Percentiles rank a stretch among this genome's conserved stretches.
These are phyloP conservation scores for Streptopelia turtur DNA, from an alignment of 2,797 vertebrate species.

Conservation along the genomic window DNA sequence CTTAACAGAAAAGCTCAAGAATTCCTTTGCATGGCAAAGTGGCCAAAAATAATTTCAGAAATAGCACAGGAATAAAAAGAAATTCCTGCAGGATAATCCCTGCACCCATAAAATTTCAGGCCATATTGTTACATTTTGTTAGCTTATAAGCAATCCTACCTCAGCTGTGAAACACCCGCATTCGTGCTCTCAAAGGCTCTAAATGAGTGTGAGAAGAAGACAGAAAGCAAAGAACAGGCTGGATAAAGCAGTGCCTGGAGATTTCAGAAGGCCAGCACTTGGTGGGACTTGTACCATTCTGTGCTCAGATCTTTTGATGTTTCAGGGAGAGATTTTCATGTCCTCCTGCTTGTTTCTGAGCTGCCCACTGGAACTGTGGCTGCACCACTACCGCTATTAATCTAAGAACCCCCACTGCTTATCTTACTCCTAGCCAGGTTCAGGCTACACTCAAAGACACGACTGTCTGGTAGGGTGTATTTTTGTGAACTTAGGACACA, in stretches of 20 bases:
- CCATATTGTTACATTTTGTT: background rate
- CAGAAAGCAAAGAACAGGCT: background rate
- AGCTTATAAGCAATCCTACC: background rate
- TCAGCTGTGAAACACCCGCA: background rate
- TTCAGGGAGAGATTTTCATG: background rate
- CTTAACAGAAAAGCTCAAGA: background rate
- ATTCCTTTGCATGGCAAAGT: background rate
- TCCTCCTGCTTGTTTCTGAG: background rate
- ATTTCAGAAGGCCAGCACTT: accelerated
- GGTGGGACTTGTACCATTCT: background rate
- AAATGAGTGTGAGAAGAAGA: background rate
- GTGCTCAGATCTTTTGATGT: background rate
- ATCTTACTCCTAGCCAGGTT: background rate
- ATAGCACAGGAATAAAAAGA: background rate
- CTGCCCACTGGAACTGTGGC: background rate
- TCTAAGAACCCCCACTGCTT: background rate
- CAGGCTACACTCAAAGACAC: background rate
- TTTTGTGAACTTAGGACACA: background rate
- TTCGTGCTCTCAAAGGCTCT: background rate
- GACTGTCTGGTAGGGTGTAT: background rate
- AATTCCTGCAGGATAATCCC: background rate
- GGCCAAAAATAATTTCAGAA: background rate
- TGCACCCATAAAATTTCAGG: background rate
- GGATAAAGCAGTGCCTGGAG: background rate
- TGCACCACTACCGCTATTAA: background rate